phyloP scores from a whole-genome alignment of 92 coral and sea anemone species.

The Bergia puertoricense region DNA sequence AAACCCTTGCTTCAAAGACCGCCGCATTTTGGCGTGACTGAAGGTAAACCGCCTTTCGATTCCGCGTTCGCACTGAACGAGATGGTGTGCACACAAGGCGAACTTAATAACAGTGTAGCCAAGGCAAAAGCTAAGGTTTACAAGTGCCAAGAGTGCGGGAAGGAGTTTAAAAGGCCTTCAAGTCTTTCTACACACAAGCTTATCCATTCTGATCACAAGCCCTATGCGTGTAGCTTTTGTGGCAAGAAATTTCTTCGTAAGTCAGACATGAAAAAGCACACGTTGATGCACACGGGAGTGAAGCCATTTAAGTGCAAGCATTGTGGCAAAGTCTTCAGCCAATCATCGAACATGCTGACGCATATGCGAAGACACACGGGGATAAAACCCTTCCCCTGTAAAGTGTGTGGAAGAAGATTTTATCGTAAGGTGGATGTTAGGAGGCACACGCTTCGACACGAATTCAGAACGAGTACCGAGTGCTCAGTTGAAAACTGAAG shows the following conservation, averaged over 20 bases:
- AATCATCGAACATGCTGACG: constrained; percentile 86
- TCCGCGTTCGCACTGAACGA: constrained; percentile 4
- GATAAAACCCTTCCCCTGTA: constrained; percentile 83
- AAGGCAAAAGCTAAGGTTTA: constrained; percentile 62
- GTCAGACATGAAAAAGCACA: constrained; percentile 93
- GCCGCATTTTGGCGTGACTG: constrained; percentile 34
- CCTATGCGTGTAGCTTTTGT: constrained; percentile 78
- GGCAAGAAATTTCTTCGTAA: constrained; percentile 87
- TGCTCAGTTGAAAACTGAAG: constrained; percentile 30
- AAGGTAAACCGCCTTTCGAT: constrained; percentile 22
- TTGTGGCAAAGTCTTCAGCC: constrained; percentile 89
- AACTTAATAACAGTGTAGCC: constrained; percentile 24
- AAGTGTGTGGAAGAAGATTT: constrained; percentile 80
- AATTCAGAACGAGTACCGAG: constrained; percentile 60
- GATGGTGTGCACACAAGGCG: constrained; percentile 9
- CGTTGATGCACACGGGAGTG: constrained; percentile 89
- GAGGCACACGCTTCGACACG: constrained; percentile 84
- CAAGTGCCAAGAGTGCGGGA: constrained; percentile 83
- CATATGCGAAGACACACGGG: constrained; percentile 91
- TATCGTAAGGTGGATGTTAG: constrained; percentile 89
- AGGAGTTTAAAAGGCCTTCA: constrained; percentile 88
- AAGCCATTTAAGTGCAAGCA: constrained; percentile 90
- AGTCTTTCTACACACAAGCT: constrained; percentile 86
- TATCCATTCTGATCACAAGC: constrained; percentile 89
- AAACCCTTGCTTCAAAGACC: constrained; percentile 34